These are phyloP conservation scores for Helostoma temminkii DNA, from an alignment of 2,797 vertebrate species.

Conservation along the genomic window DNA sequence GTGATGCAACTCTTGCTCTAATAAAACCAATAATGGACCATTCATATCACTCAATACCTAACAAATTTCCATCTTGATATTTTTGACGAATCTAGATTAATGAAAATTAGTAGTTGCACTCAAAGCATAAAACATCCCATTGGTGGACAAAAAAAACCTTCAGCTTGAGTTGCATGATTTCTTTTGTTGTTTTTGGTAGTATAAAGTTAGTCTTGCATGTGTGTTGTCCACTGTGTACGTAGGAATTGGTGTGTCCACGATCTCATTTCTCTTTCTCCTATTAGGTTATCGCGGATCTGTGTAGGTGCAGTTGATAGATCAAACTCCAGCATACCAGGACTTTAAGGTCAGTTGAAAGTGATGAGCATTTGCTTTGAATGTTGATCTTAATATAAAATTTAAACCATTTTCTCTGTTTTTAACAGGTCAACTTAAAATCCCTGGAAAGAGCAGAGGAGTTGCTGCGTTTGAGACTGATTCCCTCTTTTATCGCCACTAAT, in stretches of 20 bases:
- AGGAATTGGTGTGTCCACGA: constrained; percentile 23
- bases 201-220: constrained; percentile 71
- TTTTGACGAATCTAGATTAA: constrained; percentile 72
- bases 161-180: constrained; percentile 81
- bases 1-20: constrained; percentile 84
- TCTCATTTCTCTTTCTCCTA: constrained; percentile 73
- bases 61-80: constrained; percentile 68
- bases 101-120: constrained; percentile 71
- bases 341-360: constrained; percentile 56
- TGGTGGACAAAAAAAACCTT: constrained; percentile 60
- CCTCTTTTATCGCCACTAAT: neutral
- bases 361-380: neutral
- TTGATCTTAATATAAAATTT: neutral
- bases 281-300: constrained; percentile 66
- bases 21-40: constrained; percentile 74
- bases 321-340: neutral
- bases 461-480: constrained; percentile 25
- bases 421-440: constrained; percentile 52
- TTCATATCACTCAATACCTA: constrained; percentile 77
- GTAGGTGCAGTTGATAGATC: constrained; percentile 46
- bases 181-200: no score
- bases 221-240: constrained; percentile 42
- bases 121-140: constrained; percentile 71
- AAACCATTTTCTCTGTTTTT: neutral
- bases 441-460: constrained; percentile 45